phyloP scores from a whole-genome alignment of 1,140 invertebrate genomes.

The Trichoplusia ni region DNA sequence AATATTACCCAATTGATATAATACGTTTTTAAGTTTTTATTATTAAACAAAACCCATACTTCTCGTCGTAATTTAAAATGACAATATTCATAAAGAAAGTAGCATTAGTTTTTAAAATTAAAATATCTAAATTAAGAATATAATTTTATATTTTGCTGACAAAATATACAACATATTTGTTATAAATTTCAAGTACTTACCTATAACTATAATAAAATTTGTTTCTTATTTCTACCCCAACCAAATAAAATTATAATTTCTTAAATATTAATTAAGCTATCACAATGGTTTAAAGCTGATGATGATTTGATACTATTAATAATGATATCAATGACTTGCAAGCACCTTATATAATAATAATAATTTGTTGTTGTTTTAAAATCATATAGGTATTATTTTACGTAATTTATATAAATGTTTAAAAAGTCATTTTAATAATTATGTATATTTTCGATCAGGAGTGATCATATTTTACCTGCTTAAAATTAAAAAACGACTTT shows the following conservation, averaged over 20 bases:
- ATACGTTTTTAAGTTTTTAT: too few relatives aligned
- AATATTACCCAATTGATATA: too few relatives aligned
- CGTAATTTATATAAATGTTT: background rate
- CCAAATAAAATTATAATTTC: background rate
- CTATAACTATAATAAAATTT: background rate
- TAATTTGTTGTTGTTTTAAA: conserved; percentile 14
- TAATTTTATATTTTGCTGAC: background rate
- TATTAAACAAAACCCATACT: too few relatives aligned
- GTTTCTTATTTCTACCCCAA: background rate
- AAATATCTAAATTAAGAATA: background rate
- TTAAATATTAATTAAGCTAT: conserved; percentile 36
- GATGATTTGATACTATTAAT: conserved; percentile 32
- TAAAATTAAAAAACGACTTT: too few relatives aligned
- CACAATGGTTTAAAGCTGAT: conserved; percentile 53
- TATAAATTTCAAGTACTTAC: background rate
- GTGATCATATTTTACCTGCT: too few relatives aligned
- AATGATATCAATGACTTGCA: conserved; percentile 30
- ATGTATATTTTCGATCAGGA: too few relatives aligned
- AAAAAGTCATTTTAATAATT: too few relatives aligned
- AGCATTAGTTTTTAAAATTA: background rate
- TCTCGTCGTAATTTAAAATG: too few relatives aligned
- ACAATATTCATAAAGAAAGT: too few relatives aligned
- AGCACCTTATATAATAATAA: conserved; percentile 29
- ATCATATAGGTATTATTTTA: background rate
- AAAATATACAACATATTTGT: background rate